Conservation (phyloP, 1,140 invertebrate species). For the Atta cephalotes region DNA sequence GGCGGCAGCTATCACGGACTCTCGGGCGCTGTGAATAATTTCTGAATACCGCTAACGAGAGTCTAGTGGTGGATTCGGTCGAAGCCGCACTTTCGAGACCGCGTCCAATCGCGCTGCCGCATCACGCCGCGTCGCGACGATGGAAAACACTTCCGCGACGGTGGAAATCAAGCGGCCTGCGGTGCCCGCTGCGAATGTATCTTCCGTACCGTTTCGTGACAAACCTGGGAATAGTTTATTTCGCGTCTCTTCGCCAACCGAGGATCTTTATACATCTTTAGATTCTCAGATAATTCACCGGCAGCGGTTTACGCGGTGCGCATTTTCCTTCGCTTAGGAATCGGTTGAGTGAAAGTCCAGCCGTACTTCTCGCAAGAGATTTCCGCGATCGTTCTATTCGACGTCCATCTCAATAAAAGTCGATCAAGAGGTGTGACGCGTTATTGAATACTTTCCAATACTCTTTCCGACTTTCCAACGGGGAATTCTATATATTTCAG, state of each 20-base stretch:
- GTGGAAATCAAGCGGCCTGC: conserved; percentile 66
- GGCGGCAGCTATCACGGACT: conserved; percentile 69
- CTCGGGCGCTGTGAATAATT: conserved; percentile 84
- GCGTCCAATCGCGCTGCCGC: conserved; percentile 71
- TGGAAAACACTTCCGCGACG: conserved; percentile 53
- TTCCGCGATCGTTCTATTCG: conserved; percentile 36
- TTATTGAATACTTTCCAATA: conserved; percentile 31
- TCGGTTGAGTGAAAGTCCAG: conserved; percentile 45
- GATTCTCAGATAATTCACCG: conserved; percentile 50
- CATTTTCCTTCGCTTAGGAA: conserved; percentile 14
- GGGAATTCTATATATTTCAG: not conserved
- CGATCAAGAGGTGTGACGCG: conserved; percentile 20
- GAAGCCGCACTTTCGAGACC: conserved; percentile 69
- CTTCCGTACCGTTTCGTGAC: conserved; percentile 61
- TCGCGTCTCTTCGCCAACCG: conserved; percentile 61
- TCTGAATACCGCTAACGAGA: conserved; percentile 85
- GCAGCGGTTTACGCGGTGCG: conserved; percentile 21
- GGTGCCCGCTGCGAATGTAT: conserved; percentile 11
- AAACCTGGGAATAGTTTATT: conserved; percentile 58
- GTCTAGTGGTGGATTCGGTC: conserved; percentile 79
- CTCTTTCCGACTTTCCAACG: conserved; percentile 27
- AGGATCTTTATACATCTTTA: conserved; percentile 52
- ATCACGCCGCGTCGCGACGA: conserved; percentile 18
- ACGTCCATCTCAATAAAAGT: conserved; percentile 39
- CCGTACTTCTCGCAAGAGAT: not conserved